A percentile compares a stretch with the other conserved stretches of the same genome.
Conservation (phyloP, 2,888 invertebrate genomes). For the Hedya salicella region DNA sequence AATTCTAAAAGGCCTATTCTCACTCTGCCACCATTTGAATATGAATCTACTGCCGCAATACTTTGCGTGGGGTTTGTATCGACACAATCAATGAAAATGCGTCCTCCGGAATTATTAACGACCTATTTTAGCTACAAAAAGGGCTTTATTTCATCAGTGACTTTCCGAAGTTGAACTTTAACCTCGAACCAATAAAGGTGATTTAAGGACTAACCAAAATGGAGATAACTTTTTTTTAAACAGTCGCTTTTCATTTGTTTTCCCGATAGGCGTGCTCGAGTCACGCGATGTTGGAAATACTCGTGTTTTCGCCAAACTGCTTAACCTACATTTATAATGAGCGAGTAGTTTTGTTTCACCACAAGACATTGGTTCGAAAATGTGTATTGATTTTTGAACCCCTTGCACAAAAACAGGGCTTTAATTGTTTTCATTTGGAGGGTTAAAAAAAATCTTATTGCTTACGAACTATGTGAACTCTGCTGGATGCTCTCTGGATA, state of each 20-base stretch:
- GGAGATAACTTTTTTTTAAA: neutral
- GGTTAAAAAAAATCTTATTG: no score
- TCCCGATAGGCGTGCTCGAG: slow-evolving; percentile 1
- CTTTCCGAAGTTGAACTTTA: neutral
- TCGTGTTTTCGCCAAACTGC: slow-evolving; percentile 11
- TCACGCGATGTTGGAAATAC: slow-evolving; percentile 30
- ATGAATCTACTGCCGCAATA: no score
- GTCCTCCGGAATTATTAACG: no score
- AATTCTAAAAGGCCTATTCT: no score
- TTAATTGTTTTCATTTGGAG: no score
- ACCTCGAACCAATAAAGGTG: neutral
- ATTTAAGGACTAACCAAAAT: neutral
- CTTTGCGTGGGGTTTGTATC: no score
- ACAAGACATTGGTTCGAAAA: slow-evolving; percentile 10
- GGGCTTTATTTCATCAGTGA: neutral
- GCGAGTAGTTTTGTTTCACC: slow-evolving; percentile 25
- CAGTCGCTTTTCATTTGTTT: slow-evolving; percentile 35
- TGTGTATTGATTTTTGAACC: neutral
- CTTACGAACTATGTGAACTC: no score
- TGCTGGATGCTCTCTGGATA: no score
- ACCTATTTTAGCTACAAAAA: neutral
- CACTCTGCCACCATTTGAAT: no score
- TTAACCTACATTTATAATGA: slow-evolving; percentile 41
- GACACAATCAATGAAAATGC: no score
- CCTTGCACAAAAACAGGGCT: neutral